Evolutionary conservation across 2,888 invertebrate genomes (phyloP).

Genomic region (Sarcophaga caerulescens): DNA sequence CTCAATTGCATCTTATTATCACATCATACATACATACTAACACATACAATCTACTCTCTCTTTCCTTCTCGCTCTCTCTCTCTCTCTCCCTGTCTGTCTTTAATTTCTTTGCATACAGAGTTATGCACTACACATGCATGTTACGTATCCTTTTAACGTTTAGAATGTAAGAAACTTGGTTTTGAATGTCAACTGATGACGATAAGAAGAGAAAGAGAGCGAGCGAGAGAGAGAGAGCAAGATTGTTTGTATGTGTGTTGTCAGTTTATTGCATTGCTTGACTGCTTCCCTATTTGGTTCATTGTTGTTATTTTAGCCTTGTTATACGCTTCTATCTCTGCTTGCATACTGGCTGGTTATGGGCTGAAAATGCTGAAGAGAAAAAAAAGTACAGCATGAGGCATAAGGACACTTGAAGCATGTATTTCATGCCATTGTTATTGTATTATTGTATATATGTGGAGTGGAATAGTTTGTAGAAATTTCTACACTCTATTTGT

Average conservation of each 20-base stretch:
- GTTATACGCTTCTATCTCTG: slow-evolving; percentile 41
- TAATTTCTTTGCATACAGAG: not conserved
- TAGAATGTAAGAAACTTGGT: slow-evolving; percentile 16
- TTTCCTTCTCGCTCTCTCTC: no score
- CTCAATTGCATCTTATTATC: slow-evolving; percentile 67
- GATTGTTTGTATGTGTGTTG: not conserved
- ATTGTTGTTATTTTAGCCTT: slow-evolving; percentile 20
- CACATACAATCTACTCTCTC: not conserved
- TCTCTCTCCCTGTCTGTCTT: no score
- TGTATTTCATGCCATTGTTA: no score
- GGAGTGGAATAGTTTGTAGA: slow-evolving; percentile 55
- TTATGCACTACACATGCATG: not conserved
- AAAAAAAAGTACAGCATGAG: no score
- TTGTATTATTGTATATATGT: not conserved
- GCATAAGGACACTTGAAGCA: no score
- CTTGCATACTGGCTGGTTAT: no score
- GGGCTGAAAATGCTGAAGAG: no score
- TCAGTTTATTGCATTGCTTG: slow-evolving; percentile 23
- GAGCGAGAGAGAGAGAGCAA: no score
- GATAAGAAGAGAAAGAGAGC: no score
- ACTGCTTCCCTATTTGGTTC: no score
- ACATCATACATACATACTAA: slow-evolving; percentile 42
- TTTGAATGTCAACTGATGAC: slow-evolving; percentile 15
- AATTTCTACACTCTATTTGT: slow-evolving; percentile 68
- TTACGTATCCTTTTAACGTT: slow-evolving; percentile 7